These are phyloP conservation scores for Trididemnum miniatum DNA, from an alignment of 23 tunicate species.

Conservation along the genomic window DNA sequence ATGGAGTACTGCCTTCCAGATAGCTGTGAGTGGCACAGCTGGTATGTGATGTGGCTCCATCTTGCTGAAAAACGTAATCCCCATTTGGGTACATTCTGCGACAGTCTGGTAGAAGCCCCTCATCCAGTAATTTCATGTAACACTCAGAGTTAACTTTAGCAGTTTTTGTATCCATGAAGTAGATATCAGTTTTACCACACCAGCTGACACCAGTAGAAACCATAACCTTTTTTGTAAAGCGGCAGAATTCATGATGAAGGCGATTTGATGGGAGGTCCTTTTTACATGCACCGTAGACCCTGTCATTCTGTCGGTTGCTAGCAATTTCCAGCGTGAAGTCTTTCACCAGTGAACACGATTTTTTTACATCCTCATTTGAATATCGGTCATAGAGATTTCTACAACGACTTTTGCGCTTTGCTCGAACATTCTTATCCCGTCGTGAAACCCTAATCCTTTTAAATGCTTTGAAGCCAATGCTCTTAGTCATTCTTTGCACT, in stretches of 20 bases:
- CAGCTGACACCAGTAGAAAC: constrained; percentile 18
- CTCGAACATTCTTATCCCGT: not conserved
- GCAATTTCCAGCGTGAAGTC: constrained; percentile 12
- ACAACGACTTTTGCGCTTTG: not conserved
- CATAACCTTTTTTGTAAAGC: constrained; percentile 9
- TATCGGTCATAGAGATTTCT: constrained; percentile 21
- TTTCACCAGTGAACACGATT: not conserved
- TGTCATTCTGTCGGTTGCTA: constrained; percentile 2
- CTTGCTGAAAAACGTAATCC: constrained; percentile 17
- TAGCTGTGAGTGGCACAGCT: constrained; percentile 26
- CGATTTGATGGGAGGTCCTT: not conserved
- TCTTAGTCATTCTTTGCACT: not conserved
- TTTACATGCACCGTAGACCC: not conserved
- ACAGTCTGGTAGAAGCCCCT: constrained; percentile 4
- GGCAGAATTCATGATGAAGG: constrained; percentile 16
- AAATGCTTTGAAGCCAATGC: not conserved
- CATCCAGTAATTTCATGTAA: constrained; percentile 20
- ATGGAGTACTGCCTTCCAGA: constrained; percentile 9
- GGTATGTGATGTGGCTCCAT: constrained; percentile 31
- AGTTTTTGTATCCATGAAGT: constrained; percentile 6
- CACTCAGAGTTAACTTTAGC: constrained; percentile 7
- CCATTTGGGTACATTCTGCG: constrained; percentile 17
- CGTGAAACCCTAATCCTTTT: not conserved
- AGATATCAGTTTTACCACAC: constrained; percentile 7
- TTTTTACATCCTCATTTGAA: constrained; percentile 13